These are phyloP conservation scores for Bufo gargarizans DNA, from an alignment of 2,113 vertebrate genomes.

Conservation along the genomic window DNA sequence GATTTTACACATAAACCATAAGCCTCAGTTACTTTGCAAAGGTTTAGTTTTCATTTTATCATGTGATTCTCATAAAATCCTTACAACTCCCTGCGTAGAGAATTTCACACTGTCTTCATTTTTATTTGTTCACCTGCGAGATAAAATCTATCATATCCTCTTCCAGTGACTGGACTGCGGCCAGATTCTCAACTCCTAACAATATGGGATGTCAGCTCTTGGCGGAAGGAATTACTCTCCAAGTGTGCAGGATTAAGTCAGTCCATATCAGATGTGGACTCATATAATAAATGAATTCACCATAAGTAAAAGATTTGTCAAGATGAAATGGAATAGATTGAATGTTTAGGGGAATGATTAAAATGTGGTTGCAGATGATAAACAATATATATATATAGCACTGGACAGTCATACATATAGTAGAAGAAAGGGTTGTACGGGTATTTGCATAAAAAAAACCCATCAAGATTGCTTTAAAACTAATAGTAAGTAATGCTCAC, in stretches of 20 bases:
- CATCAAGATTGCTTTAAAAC: too few relatives aligned
- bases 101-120: constrained; percentile 11
- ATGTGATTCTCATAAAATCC: constrained; percentile 50
- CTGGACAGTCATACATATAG: not conserved
- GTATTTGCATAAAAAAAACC: too few relatives aligned
- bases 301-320: not conserved
- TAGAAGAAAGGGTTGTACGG: not conserved
- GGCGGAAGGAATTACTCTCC: constrained; percentile 53
- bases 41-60: constrained; percentile 13
- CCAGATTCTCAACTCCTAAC: constrained; percentile 59
- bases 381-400: not conserved
- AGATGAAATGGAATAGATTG: not conserved
- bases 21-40: constrained; percentile 7
- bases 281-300: constrained; percentile 43
- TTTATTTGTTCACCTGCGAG: constrained; percentile 59
- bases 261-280: constrained; percentile 56
- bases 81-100: constrained; percentile 15
- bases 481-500: too few relatives aligned
- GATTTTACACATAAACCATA: not conserved
- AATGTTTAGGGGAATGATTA: not conserved
- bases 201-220: constrained; percentile 54
- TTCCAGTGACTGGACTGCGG: constrained; percentile 57
- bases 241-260: constrained; percentile 23
- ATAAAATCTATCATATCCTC: constrained; percentile 50
- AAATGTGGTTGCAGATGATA: not conserved